Evolutionary conservation across 1,140 invertebrate species (phyloP).

Genomic region (Pectinophora gossypiella): DNA sequence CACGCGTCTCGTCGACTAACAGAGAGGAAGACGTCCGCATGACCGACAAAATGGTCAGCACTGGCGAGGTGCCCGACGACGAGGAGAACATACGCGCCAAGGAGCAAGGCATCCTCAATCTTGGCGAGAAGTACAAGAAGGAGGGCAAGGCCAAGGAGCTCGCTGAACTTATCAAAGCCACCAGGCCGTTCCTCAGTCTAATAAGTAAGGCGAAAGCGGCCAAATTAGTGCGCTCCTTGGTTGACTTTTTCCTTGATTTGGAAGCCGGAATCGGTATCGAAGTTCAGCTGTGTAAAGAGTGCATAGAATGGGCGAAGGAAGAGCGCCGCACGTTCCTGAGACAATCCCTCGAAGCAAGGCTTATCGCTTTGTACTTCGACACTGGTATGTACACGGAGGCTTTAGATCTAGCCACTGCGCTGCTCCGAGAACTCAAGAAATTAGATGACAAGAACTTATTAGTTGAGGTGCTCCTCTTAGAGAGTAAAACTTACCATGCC

Average conservation of each 20-base stretch:
- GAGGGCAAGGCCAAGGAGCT: constrained; percentile 95
- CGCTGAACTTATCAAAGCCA: constrained; percentile 94
- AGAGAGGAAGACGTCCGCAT: constrained; percentile 82
- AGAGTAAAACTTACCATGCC: constrained; percentile 99
- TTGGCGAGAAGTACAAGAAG: constrained; percentile 93
- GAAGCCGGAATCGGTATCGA: constrained; percentile 95
- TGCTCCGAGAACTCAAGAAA: constrained; percentile 97
- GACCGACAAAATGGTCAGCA: constrained; percentile 83
- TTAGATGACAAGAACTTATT: constrained; percentile 99
- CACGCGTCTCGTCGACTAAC: constrained; percentile 83
- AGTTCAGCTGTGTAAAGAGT: constrained; percentile 94
- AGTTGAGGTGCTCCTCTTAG: constrained; percentile 96
- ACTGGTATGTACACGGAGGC: constrained; percentile 93
- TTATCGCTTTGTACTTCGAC: constrained; percentile 96
- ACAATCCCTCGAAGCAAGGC: constrained; percentile 94
- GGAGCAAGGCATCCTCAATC: constrained; percentile 92
- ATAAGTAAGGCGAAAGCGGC: constrained; percentile 99
- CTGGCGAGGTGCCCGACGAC: constrained; percentile 83
- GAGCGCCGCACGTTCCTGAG: constrained; percentile 97
- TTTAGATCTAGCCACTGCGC: constrained; percentile 85
- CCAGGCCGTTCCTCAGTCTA: constrained; percentile 93
- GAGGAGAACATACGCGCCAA: constrained; percentile 92
- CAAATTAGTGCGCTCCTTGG: constrained; percentile 96
- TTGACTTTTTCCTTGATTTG: constrained; percentile 98
- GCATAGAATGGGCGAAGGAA: constrained; percentile 99